phyloP scores from a whole-genome alignment of 37 sponge, comb jelly and placozoan species.

The Petrosia ficiformis region DNA sequence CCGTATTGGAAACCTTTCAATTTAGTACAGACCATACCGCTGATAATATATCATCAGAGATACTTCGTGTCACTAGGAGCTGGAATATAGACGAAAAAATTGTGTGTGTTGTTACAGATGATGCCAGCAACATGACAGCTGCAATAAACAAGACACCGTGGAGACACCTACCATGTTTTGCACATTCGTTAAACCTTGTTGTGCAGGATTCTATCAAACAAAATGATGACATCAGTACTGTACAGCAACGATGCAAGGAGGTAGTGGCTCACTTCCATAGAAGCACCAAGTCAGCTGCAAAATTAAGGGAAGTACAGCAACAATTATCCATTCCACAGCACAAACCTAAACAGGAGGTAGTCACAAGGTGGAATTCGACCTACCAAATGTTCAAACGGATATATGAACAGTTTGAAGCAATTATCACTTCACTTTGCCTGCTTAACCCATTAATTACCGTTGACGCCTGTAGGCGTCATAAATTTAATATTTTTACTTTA shows the following conservation, averaged over 20 bases:
- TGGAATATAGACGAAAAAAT: not conserved
- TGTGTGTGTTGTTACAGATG: not conserved
- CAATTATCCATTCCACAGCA: not conserved
- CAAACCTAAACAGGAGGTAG: not conserved
- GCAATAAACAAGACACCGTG: not conserved
- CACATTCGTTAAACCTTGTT: constrained; percentile 1
- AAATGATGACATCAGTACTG: not conserved
- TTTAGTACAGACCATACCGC: not conserved
- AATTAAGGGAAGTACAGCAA: not conserved
- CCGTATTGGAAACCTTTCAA: no score
- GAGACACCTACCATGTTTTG: constrained; percentile 1
- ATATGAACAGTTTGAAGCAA: not conserved
- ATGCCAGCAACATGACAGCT: not conserved
- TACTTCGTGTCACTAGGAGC: not conserved
- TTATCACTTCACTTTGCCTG: no score
- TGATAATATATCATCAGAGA: no score
- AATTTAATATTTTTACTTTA: no score
- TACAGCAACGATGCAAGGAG: not conserved
- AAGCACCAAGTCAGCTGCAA: not conserved
- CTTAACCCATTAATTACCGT: no score
- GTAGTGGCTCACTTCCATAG: constrained; percentile 3
- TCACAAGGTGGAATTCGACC: constrained; percentile 7
- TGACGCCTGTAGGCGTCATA: no score
- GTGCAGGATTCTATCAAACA: not conserved
- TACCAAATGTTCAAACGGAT: constrained; percentile 2